Percentiles rank a stretch among this genome's conserved stretches.
Evolutionary conservation across 2,797 vertebrate genomes (phyloP).

Genomic region (Acanthornis magna): DNA sequence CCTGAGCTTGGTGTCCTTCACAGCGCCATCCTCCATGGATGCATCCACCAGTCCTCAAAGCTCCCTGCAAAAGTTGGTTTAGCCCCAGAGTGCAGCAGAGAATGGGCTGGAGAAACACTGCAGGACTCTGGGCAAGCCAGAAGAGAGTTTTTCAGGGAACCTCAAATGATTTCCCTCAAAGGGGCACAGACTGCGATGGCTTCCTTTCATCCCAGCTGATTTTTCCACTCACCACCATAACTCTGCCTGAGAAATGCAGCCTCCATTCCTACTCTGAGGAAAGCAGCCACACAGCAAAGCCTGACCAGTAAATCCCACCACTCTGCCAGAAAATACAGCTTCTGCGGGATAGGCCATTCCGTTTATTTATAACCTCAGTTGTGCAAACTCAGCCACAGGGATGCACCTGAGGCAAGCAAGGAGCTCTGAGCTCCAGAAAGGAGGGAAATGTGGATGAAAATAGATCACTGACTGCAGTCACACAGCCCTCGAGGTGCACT

Average conservation of each 20-base stretch:
- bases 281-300: neutral
- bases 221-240: neutral
- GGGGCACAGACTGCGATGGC: fast-evolving
- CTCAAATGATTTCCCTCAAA: neutral
- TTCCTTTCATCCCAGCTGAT: neutral
- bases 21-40: neutral
- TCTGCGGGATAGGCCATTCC: neutral
- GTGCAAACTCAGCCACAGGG: neutral
- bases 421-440: neutral
- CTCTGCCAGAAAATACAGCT: neutral
- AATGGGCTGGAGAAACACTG: neutral
- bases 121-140: neutral
- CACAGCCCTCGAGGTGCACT: fast-evolving
- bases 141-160: neutral
- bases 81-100: neutral
- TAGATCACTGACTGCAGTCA: neutral
- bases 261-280: neutral
- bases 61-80: neutral
- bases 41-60: neutral
- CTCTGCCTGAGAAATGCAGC: neutral
- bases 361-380: neutral
- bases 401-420: neutral
- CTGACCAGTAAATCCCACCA: neutral
- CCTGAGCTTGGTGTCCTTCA: neutral
- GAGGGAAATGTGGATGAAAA: neutral